These are phyloP conservation scores for Larimichthys crocea DNA, from an alignment of 2,113 vertebrate genomes.

Conservation along the genomic window DNA sequence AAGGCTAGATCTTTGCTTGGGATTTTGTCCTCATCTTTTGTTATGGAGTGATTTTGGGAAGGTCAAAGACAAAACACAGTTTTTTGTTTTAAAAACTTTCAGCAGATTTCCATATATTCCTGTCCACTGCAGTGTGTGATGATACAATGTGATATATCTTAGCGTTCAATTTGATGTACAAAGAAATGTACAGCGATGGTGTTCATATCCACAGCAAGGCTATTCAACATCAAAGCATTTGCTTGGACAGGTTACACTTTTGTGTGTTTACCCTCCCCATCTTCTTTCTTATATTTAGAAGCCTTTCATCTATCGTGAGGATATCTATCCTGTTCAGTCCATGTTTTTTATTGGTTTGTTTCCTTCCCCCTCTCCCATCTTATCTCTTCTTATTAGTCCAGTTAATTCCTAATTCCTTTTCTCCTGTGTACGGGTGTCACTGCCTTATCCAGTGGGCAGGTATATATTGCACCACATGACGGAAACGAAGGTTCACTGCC, in stretches of 20 bases:
- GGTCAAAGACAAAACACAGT: neutral
- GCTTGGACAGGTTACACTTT: neutral
- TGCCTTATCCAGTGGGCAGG: constrained; percentile 44
- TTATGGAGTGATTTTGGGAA: neutral
- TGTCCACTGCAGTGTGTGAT: neutral
- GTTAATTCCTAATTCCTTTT: constrained; percentile 50
- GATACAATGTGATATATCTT: neutral
- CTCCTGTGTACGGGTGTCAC: constrained; percentile 32
- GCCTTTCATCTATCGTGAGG: constrained; percentile 22
- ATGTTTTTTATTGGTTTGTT: constrained; percentile 11
- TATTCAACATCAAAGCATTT: neutral
- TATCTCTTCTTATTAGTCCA: constrained; percentile 51
- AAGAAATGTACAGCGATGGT: neutral
- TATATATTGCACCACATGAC: constrained; percentile 48
- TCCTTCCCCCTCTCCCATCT: constrained; percentile 13
- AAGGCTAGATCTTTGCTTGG: neutral
- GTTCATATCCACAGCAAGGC: neutral
- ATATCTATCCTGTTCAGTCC: constrained; percentile 5
- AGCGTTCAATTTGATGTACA: neutral
- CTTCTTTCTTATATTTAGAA: constrained; percentile 12
- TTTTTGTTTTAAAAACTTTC: neutral
- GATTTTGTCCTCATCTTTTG: neutral
- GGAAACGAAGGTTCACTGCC: constrained; percentile 38
- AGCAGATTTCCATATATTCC: too few species aligned
- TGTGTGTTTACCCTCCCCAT: neutral